A percentile compares a stretch with the other conserved stretches of the same genome.
Conservation (phyloP, 2,113 vertebrate species). For the Notothenia coriiceps region DNA sequence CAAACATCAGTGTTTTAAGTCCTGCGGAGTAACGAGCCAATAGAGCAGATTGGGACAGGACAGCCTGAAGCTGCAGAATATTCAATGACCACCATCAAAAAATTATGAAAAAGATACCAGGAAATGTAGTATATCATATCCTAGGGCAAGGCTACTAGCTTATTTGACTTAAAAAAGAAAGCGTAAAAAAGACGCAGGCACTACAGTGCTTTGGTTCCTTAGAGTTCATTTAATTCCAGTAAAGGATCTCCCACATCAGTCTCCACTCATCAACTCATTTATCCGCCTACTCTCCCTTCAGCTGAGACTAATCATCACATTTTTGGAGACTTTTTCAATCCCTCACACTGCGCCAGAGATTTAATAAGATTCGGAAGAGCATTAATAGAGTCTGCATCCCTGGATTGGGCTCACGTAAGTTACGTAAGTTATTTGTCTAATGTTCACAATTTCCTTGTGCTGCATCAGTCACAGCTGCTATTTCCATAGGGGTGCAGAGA, state of each 20-base stretch:
- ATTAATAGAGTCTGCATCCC: neutral
- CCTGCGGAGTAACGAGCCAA: constrained; percentile 67
- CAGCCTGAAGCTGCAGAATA: constrained; percentile 64
- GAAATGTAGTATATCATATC: constrained; percentile 13
- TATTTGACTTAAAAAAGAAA: constrained; percentile 10
- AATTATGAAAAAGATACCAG: constrained; percentile 43
- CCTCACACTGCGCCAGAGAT: constrained; percentile 6
- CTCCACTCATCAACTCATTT: constrained; percentile 40
- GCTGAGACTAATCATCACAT: constrained; percentile 20
- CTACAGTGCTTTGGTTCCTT: neutral
- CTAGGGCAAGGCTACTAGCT: neutral
- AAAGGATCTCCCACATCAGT: constrained; percentile 26
- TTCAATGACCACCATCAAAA: constrained; percentile 45
- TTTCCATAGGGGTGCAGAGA: constrained; percentile 41
- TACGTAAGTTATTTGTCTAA: constrained; percentile 1
- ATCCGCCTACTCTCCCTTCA: constrained; percentile 15
- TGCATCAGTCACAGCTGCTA: constrained; percentile 20
- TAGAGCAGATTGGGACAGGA: constrained; percentile 47
- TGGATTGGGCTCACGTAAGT: neutral
- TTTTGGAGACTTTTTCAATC: constrained; percentile 38
- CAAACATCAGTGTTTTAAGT: constrained; percentile 82
- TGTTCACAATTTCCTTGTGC: constrained; percentile 17
- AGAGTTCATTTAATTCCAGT: constrained; percentile 18
- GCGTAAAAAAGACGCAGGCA: constrained; percentile 3
- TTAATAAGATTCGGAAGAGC: constrained; percentile 29